Percentiles rank a stretch among this genome's conserved stretches.
These are phyloP conservation scores for Heliconius hermathena DNA, from an alignment of 1,140 invertebrate genomes.

Conservation along the genomic window DNA sequence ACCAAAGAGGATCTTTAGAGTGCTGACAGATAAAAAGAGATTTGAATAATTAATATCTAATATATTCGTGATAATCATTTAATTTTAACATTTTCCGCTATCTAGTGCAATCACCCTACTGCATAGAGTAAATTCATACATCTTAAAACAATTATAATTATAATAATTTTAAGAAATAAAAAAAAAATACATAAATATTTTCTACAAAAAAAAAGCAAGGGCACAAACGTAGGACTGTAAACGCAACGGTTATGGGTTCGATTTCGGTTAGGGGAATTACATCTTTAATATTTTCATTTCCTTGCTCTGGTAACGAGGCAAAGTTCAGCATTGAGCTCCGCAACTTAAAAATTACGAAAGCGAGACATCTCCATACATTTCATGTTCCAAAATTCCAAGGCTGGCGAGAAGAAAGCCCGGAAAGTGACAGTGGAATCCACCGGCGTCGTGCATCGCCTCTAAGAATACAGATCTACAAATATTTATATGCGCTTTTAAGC, in stretches of 20 bases:
- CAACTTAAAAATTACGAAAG: neutral
- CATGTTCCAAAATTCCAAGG: constrained; percentile 67
- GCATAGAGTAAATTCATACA: too few species aligned
- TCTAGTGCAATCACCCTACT: neutral
- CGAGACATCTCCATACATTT: constrained; percentile 24
- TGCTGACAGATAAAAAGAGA: neutral
- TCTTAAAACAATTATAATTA: too few species aligned
- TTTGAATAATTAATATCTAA: neutral
- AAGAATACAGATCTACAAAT: constrained; percentile 34
- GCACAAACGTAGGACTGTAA: too few species aligned
- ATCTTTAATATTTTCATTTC: too few species aligned
- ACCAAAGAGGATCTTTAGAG: neutral
- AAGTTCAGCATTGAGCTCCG: too few species aligned
- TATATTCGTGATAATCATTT: neutral
- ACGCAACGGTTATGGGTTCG: too few species aligned
- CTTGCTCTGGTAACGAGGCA: too few species aligned
- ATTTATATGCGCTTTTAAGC: constrained; percentile 18
- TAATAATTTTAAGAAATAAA: too few species aligned
- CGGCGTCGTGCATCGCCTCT: constrained; percentile 54
- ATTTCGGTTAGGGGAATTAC: too few species aligned
- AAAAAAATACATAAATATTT: too few species aligned
- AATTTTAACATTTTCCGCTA: neutral
- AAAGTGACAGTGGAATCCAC: constrained; percentile 75
- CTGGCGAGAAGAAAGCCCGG: constrained; percentile 70
- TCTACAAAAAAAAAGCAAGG: too few species aligned